phyloP scores from a whole-genome alignment of 2,888 invertebrate genomes.

The Dendrolimus pini region DNA sequence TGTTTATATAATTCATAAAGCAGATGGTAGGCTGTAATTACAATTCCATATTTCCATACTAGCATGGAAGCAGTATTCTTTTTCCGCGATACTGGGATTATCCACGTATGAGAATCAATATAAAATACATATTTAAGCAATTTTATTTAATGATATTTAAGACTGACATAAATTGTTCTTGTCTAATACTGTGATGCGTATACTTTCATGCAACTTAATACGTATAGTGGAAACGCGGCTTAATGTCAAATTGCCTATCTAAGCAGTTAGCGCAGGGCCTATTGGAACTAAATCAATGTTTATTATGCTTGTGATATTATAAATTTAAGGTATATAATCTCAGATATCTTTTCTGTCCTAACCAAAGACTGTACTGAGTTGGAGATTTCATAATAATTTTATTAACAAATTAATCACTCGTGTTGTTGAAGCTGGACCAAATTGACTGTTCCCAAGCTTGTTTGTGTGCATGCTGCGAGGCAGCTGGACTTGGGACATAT shows the following conservation, averaged over 20 bases:
- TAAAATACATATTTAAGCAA: too few species aligned
- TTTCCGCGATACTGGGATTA: too few species aligned
- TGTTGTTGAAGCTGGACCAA: constrained; percentile 69
- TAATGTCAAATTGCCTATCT: neutral
- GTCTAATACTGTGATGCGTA: too few species aligned
- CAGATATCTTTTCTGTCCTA: constrained; percentile 63
- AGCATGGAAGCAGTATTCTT: too few species aligned
- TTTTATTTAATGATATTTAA: too few species aligned
- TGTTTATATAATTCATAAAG: too few species aligned
- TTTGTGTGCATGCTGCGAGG: constrained; percentile 10
- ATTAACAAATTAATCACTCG: constrained; percentile 39
- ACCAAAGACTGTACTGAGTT: constrained; percentile 70
- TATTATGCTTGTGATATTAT: constrained; percentile 70
- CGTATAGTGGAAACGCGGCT: too few species aligned
- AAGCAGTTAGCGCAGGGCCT: neutral
- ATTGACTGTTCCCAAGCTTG: constrained; percentile 37
- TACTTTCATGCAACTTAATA: too few species aligned
- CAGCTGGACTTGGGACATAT: constrained; percentile 5
- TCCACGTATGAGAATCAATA: too few species aligned
- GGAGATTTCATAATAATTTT: constrained; percentile 43
- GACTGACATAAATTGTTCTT: too few species aligned
- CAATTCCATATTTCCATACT: too few species aligned
- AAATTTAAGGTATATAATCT: constrained; percentile 59
- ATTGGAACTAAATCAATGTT: constrained; percentile 32
- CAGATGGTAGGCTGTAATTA: too few species aligned